Evolutionary conservation across 2,113 vertebrate species (phyloP), one percentile per base, ranked within the genome.

Genomic region (Brevimyrus niger): DNA sequence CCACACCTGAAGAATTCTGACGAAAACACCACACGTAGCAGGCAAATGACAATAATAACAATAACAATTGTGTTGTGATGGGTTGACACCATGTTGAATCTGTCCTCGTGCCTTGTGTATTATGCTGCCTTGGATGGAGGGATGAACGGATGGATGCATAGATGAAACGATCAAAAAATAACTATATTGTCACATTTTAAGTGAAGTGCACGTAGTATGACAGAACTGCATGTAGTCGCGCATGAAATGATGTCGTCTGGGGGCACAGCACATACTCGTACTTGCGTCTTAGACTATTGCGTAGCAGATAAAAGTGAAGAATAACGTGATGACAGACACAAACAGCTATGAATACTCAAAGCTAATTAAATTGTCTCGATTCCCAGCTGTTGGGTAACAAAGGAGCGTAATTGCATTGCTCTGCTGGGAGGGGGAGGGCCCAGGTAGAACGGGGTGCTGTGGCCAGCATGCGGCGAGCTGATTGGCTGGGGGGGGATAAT

Each of bases 331-430:
- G 85, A 87, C 23, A 35, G 50, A 53, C 50, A 38, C 48, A 53
- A 53, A 53, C 50, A 53, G 27, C 50, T 53, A 53, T 53, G 47
- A 35, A 87, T 51, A 23, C 27, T 53, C 85, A 87, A 87, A 87
- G 48, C 85, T 53, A 87, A 53, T 87, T 87, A 51, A 87, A 87
- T 53, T 53, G 9, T 31, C 47, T 53, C 9, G 85, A 87, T 87
- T 87, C 85, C n/a, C 85, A 87, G 85, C 85, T 87, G 85, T 53
- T 87, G 23, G 23, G 50, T n/a, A 53, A 31, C 48, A 53, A 87
- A 51, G 48, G 44, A 46, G 46, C 9, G 19, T 86, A 47, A 86
- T 86, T 80, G 73, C 73, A 42, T 80, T 38, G 31, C 73, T 80
- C 47, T 86, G 47, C 47, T 15, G 83, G 73, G 73, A 50, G n/a